These are phyloP conservation scores for Plodia interpunctella DNA, from an alignment of 1,140 invertebrate genomes.

Conservation along the genomic window DNA sequence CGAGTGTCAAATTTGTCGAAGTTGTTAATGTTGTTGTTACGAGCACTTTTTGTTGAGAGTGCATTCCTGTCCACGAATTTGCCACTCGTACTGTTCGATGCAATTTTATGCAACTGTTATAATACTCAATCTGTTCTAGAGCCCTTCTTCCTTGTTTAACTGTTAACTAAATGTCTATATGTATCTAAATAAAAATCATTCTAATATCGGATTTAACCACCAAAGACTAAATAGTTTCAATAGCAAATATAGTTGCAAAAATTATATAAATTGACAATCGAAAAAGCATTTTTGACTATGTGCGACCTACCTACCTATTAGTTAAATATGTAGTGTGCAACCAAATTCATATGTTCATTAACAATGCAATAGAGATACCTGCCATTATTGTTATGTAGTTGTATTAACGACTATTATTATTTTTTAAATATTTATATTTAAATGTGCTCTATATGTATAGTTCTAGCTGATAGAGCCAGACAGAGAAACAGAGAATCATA, in stretches of 20 bases:
- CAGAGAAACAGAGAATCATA: constrained; percentile 21
- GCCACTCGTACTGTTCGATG: constrained; percentile 23
- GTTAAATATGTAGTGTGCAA: constrained; percentile 12
- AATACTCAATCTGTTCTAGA: constrained; percentile 50
- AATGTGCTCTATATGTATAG: constrained; percentile 31
- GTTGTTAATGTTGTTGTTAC: constrained; percentile 37
- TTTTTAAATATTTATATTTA: constrained; percentile 35
- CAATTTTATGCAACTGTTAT: constrained; percentile 35
- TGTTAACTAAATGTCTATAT: background rate
- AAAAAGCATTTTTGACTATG: constrained; percentile 7
- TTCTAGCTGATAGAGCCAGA: constrained; percentile 31
- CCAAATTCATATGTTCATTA: constrained; percentile 42
- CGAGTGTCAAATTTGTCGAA: constrained; percentile 38
- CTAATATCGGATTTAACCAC: constrained; percentile 28
- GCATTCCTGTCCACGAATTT: constrained; percentile 26
- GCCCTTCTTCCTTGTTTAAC: constrained; percentile 8
- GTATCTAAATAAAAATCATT: background rate
- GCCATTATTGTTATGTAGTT: constrained; percentile 56
- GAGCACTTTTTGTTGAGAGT: constrained; percentile 36
- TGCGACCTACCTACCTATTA: constrained; percentile 1
- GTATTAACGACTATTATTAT: constrained; percentile 33
- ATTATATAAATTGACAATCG: constrained; percentile 2
- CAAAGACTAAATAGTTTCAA: constrained; percentile 38
- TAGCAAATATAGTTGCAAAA: constrained; percentile 18
- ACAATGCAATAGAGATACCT: constrained; percentile 57